Evolutionary conservation across 2,113 vertebrate genomes (phyloP).

Genomic region (Nothobranchius furzeri): DNA sequence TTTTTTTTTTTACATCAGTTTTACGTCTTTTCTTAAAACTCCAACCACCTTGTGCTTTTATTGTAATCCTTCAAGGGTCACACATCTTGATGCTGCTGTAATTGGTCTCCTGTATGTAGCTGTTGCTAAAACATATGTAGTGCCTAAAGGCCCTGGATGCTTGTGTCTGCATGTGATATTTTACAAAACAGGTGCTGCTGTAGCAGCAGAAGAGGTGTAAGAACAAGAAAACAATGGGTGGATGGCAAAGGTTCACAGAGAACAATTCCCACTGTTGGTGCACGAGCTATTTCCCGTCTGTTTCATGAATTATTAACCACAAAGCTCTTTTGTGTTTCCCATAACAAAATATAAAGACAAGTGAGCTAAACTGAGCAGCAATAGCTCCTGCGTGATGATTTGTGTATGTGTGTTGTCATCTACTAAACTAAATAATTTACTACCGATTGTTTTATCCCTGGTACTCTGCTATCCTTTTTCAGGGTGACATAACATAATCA

Average conservation of each 20-base stretch:
- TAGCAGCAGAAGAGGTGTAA: slow-evolving; percentile 20
- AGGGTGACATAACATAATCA: neutral
- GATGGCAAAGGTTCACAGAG: slow-evolving; percentile 50
- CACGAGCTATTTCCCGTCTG: slow-evolving; percentile 56
- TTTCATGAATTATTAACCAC: slow-evolving; percentile 71
- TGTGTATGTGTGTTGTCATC: slow-evolving; percentile 3
- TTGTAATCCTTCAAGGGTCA: slow-evolving; percentile 58
- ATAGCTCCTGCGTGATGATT: neutral
- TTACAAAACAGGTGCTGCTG: slow-evolving; percentile 54
- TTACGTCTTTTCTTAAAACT: neutral
- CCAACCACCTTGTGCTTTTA: slow-evolving; percentile 4
- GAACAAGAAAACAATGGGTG: slow-evolving; percentile 49
- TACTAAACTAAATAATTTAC: neutral
- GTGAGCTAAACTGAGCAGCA: slow-evolving; percentile 26
- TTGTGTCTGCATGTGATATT: slow-evolving; percentile 34
- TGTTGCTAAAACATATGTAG: slow-evolving; percentile 48
- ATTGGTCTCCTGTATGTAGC: slow-evolving; percentile 70
- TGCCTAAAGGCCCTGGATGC: slow-evolving; percentile 59
- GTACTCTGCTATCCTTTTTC: neutral
- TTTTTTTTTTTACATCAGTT: no score
- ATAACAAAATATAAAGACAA: slow-evolving; percentile 60
- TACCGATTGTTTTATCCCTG: neutral
- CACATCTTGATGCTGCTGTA: slow-evolving; percentile 56
- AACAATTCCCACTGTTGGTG: slow-evolving; percentile 62
- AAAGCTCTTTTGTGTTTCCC: slow-evolving; percentile 57